Conservation (phyloP, 2,888 invertebrate species). For the Colostygia pectinataria region DNA sequence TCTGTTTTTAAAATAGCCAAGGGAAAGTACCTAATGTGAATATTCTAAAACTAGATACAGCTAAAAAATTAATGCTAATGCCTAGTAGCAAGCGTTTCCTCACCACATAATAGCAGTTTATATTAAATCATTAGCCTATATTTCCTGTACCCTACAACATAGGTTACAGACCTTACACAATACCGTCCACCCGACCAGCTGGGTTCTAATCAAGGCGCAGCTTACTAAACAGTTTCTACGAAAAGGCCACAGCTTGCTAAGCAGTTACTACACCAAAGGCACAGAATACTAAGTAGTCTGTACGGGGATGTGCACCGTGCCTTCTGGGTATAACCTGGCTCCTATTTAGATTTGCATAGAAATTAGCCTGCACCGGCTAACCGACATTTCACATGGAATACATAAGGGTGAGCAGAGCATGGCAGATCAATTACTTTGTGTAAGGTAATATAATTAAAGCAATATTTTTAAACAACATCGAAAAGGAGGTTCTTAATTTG, state of each 20-base stretch:
- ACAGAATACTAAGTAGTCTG: constrained; percentile 2
- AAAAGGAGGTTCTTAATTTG: no score
- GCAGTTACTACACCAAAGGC: constrained; percentile 7
- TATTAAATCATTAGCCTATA: not conserved
- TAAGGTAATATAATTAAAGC: no score
- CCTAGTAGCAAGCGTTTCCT: not conserved
- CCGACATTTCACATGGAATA: constrained; percentile 72
- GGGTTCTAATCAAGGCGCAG: constrained; percentile 4
- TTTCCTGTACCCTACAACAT: constrained; percentile 3
- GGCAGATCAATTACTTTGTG: constrained; percentile 4
- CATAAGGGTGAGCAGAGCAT: constrained; percentile 36
- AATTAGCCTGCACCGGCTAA: constrained; percentile 61
- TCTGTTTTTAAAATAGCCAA: no score
- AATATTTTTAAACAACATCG: no score
- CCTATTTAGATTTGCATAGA: constrained; percentile 69
- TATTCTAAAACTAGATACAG: no score
- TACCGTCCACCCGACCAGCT: constrained; percentile 8
- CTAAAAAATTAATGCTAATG: no score
- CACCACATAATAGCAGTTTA: not conserved
- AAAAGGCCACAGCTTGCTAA: not conserved
- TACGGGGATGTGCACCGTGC: constrained; percentile 7
- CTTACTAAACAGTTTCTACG: constrained; percentile 4
- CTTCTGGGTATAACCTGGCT: constrained; percentile 26
- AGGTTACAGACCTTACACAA: constrained; percentile 7
- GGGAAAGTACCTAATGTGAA: no score